Evolutionary conservation across 2,888 invertebrate genomes (phyloP).

Genomic region (Dyspetes luteomarginatus): DNA sequence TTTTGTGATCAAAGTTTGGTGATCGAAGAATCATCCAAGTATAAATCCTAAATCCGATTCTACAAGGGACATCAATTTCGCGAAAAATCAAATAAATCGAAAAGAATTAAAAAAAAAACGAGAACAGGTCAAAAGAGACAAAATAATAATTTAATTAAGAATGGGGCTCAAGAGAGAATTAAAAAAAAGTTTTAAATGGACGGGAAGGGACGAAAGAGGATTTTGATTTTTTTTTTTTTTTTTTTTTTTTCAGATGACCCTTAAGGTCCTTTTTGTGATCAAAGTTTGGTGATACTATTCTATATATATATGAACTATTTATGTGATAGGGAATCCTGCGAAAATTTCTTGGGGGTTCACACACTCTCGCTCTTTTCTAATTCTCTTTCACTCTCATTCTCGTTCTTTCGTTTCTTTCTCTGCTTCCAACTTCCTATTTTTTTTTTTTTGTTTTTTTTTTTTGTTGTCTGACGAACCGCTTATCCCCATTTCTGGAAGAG

Average conservation of each 20-base stretch:
- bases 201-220: background rate
- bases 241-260: background rate
- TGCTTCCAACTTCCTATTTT: background rate
- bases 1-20: background rate
- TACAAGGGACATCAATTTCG: no score
- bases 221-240: constrained; percentile 5
- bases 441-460: constrained; percentile 7
- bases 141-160: background rate
- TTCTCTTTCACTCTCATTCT: background rate
- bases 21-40: background rate
- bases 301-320: background rate
- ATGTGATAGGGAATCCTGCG: background rate
- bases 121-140: background rate
- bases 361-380: background rate
- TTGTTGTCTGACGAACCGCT: constrained; percentile 73
- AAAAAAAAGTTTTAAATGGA: background rate
- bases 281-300: background rate
- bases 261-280: background rate
- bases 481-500: constrained; percentile 95
- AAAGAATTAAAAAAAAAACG: no score
- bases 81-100: no score
- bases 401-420: background rate
- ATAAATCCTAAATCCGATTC: background rate
- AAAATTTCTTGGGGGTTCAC: background rate
- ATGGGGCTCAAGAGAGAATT: background rate